Percentiles rank a stretch among this genome's conserved stretches.
phyloP scores from a whole-genome alignment of 1,140 invertebrate genomes.

The Drosophila pseudoananassae region DNA sequence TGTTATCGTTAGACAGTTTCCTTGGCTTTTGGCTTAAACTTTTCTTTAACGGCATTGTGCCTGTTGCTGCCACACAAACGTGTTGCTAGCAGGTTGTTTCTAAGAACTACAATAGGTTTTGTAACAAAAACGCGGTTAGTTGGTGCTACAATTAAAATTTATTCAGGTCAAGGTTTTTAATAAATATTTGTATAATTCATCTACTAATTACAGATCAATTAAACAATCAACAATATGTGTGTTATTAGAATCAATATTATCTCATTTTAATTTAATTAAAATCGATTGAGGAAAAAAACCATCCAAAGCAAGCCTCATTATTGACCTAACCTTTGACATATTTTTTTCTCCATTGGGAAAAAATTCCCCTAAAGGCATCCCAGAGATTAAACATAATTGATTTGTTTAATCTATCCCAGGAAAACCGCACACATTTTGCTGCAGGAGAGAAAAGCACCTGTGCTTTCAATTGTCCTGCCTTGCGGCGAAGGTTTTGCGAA shows the following conservation, averaged over 20 bases:
- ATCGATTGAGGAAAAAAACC: background rate
- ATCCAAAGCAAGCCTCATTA: background rate
- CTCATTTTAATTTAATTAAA: background rate
- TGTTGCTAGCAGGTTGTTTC: too few species aligned
- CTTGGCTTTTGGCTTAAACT: slow-evolving; percentile 23
- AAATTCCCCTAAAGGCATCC: background rate
- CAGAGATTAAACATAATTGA: slow-evolving; percentile 19
- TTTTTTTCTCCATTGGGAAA: background rate
- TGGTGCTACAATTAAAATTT: too few species aligned
- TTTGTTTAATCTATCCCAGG: slow-evolving; percentile 32
- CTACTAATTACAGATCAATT: background rate
- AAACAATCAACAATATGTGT: background rate
- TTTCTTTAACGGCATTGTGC: slow-evolving; percentile 26
- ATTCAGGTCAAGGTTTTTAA: background rate
- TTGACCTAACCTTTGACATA: background rate
- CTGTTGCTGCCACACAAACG: slow-evolving; percentile 49
- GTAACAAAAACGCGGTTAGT: too few species aligned
- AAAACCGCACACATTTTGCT: slow-evolving; percentile 15
- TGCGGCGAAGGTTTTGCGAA: slow-evolving; percentile 31
- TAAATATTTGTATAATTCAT: background rate
- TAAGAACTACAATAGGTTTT: too few species aligned
- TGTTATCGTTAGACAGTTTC: slow-evolving; percentile 59
- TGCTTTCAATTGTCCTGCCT: slow-evolving; percentile 24
- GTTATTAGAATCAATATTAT: background rate
- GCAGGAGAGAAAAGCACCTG: slow-evolving; percentile 30